Conservation (phyloP, 2,113 vertebrate species). For the Nycticebus coucang region DNA sequence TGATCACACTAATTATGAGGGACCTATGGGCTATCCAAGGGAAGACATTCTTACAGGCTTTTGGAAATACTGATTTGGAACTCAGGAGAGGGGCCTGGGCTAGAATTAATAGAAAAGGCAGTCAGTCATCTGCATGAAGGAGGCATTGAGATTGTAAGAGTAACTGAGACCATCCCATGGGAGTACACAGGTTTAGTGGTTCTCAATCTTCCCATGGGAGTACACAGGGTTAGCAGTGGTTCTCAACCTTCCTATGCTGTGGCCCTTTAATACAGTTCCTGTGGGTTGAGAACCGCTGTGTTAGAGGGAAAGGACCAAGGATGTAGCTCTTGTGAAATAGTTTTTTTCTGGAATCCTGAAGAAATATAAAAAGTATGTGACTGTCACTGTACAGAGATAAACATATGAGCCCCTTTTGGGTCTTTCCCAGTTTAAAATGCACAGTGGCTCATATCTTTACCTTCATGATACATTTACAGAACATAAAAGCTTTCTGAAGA, state of each 20-base stretch:
- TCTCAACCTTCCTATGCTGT: too few relatives aligned
- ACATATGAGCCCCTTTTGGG: neutral
- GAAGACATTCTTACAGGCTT: neutral
- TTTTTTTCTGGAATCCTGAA: neutral
- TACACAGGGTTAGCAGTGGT: neutral
- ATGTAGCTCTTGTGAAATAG: neutral
- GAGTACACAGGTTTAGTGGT: neutral
- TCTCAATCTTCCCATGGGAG: neutral
- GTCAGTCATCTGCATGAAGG: neutral
- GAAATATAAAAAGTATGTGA: neutral
- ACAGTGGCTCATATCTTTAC: neutral
- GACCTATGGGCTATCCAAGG: neutral
- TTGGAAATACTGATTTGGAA: neutral
- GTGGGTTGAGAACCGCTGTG: too few relatives aligned
- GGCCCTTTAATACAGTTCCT: too few relatives aligned
- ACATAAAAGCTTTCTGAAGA: neutral
- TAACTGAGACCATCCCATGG: neutral
- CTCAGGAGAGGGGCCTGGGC: neutral
- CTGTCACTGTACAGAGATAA: neutral
- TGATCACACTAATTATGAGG: neutral
- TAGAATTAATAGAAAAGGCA: neutral
- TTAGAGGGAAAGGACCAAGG: neutral
- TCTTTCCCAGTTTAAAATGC: neutral
- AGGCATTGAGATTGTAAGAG: neutral
- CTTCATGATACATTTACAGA: neutral